phyloP scores from a whole-genome alignment of 2,113 vertebrate species.

The Sceloporus undulatus region DNA sequence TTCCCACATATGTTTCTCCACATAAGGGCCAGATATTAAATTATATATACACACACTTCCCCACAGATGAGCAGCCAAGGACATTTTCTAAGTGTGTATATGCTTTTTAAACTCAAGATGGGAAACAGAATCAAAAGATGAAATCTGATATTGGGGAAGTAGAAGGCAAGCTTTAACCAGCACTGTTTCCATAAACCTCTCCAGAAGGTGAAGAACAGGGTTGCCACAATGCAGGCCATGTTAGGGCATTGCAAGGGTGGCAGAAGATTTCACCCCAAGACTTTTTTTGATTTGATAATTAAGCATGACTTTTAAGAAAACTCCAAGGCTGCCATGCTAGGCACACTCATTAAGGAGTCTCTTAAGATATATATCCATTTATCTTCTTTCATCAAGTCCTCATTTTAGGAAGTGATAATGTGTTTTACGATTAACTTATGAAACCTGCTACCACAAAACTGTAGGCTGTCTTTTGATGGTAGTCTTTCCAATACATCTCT shows the following conservation, averaged over 20 bases:
- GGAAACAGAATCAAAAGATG: not conserved
- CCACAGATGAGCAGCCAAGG: not conserved
- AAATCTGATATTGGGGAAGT: not conserved
- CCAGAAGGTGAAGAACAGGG: not conserved
- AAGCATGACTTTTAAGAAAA: no score
- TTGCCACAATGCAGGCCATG: not conserved
- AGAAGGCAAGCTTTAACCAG: not conserved
- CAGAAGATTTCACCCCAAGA: no score
- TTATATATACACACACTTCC: not conserved
- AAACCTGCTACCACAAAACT: not conserved
- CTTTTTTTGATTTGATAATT: no score
- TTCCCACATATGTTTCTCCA: not conserved
- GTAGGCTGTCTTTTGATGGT: no score
- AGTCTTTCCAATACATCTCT: no score
- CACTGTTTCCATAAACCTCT: not conserved
- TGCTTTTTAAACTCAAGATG: not conserved
- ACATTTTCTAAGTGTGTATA: not conserved
- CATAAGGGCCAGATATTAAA: no score
- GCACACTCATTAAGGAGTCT: no score
- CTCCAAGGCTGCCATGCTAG: no score
- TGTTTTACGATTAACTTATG: not conserved
- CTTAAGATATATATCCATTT: not conserved
- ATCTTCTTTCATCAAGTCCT: not conserved
- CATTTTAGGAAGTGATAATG: not conserved
- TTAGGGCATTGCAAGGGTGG: no score